phyloP scores from a whole-genome alignment of 1,140 invertebrate species.

The Babylonia areolata region DNA sequence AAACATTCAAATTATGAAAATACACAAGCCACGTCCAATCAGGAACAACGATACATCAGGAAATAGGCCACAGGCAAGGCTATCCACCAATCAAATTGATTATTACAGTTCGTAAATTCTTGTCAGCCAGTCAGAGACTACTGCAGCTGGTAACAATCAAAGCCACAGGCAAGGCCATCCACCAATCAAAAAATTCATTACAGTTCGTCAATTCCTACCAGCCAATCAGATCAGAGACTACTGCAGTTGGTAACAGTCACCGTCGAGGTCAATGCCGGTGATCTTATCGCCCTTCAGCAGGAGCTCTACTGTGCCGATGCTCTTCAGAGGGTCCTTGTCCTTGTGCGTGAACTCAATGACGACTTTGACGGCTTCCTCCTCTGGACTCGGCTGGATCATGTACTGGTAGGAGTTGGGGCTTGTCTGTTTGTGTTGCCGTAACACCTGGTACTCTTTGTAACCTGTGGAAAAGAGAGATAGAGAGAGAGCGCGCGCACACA shows the following conservation, averaged over 20 bases:
- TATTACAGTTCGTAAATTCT: no score
- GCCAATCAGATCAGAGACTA: not conserved
- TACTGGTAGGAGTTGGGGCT: constrained; percentile 19
- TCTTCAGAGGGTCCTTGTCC: constrained; percentile 44
- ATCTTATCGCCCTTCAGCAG: constrained; percentile 32
- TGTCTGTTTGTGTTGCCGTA: constrained; percentile 41
- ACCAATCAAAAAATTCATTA: no score
- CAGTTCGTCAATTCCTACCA: no score
- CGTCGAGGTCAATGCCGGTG: constrained; percentile 84
- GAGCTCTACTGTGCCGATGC: constrained; percentile 44
- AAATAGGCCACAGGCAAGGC: no score
- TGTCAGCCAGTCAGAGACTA: not conserved
- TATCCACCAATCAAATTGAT: no score
- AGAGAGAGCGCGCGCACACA: no score
- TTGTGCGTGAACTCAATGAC: constrained; percentile 30
- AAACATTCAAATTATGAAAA: no score
- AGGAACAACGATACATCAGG: no score
- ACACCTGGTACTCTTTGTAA: constrained; percentile 44
- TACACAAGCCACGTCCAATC: no score
- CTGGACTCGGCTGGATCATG: constrained; percentile 42
- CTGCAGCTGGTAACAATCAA: constrained; percentile 86
- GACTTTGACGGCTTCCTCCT: constrained; percentile 39
- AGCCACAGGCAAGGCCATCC: no score
- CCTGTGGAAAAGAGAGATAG: not conserved
- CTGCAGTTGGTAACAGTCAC: constrained; percentile 86